phyloP scores from a whole-genome alignment of 2,113 vertebrate species.

The Phyllostomus discolor region DNA sequence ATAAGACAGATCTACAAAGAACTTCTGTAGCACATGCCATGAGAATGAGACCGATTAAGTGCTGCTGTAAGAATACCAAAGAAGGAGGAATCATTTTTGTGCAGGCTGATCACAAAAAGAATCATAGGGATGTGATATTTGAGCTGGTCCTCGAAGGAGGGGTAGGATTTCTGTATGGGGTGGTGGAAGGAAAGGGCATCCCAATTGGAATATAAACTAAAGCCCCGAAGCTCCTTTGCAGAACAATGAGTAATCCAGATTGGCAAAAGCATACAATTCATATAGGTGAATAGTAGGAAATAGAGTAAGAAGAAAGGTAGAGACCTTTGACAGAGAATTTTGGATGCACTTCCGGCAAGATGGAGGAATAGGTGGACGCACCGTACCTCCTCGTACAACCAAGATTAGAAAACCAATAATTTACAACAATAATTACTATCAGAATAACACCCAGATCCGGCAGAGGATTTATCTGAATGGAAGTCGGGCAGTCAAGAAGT shows the following conservation, averaged over 20 bases:
- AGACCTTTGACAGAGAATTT: not conserved
- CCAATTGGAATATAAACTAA: not conserved
- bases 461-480: too few species aligned
- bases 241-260: slow-evolving; percentile 12
- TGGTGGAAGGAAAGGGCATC: not conserved
- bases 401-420: too few species aligned
- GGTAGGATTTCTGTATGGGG: not conserved
- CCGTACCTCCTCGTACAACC: too few species aligned
- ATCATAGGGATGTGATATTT: not conserved
- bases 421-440: too few species aligned
- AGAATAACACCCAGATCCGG: too few species aligned
- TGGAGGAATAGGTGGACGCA: too few species aligned
- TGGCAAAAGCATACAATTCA: not conserved
- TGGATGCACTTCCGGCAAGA: too few species aligned
- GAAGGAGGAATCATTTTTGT: not conserved
- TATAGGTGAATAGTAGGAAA: slow-evolving; percentile 18
- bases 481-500: too few species aligned
- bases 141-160: not conserved
- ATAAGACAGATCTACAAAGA: not conserved
- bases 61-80: not conserved
- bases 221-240: slow-evolving; percentile 3
- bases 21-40: not conserved
- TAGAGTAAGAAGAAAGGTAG: not conserved
- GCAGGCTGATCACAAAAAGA: not conserved
- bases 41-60: not conserved